Percentiles rank a stretch among this genome's conserved stretches.
Evolutionary conservation across 2,888 invertebrate species (phyloP).

Genomic region (Xanthorhoe designata): DNA sequence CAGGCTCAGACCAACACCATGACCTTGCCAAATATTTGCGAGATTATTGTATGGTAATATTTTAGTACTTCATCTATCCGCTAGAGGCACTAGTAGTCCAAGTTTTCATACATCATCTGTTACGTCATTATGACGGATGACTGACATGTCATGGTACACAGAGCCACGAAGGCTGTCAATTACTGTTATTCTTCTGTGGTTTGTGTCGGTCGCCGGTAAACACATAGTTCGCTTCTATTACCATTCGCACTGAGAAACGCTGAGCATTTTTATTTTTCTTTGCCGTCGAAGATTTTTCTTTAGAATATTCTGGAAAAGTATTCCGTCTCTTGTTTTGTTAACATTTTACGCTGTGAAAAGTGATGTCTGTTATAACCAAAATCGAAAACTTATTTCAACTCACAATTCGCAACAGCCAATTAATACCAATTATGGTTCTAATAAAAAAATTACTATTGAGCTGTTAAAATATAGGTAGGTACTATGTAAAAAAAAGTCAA

Average conservation of each 20-base stretch:
- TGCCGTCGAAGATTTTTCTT: slow-evolving; percentile 18
- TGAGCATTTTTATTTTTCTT: slow-evolving; percentile 32
- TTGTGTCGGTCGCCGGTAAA: slow-evolving; percentile 41
- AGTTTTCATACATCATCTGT: too few species aligned
- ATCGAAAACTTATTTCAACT: neutral
- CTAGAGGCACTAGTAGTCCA: too few species aligned
- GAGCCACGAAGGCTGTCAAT: neutral
- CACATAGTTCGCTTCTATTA: slow-evolving; percentile 44
- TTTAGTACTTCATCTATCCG: too few species aligned
- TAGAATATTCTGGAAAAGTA: slow-evolving; percentile 4
- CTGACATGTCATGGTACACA: too few species aligned
- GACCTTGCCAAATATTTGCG: too few species aligned
- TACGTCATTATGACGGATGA: too few species aligned
- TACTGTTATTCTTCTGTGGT: slow-evolving; percentile 9
- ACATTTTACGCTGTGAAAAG: slow-evolving; percentile 23
- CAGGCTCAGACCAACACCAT: too few species aligned
- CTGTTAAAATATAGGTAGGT: too few species aligned
- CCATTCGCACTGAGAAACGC: slow-evolving; percentile 33
- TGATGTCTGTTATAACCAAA: neutral
- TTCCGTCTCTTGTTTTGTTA: slow-evolving; percentile 11
- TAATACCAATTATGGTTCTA: neutral
- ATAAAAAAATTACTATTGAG: neutral
- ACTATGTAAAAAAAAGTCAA: too few species aligned
- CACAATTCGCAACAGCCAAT: neutral
- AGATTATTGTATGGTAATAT: too few species aligned